A percentile compares a stretch with the other conserved stretches of the same genome.
Conservation (phyloP, 2,797 vertebrate genomes). For the Sebastes jordani region DNA sequence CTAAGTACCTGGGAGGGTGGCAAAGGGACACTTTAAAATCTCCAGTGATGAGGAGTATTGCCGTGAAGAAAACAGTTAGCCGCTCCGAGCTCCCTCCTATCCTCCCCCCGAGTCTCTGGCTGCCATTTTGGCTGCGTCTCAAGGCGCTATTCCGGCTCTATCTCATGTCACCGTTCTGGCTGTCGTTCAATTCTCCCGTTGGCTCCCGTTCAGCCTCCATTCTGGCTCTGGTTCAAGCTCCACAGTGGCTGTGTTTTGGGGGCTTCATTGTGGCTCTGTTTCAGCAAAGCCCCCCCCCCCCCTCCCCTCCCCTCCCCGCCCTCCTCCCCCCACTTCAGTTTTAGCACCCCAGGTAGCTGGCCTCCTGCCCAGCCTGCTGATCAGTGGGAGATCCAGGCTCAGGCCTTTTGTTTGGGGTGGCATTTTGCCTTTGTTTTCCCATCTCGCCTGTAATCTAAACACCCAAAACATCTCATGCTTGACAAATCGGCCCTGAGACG, state of each 20-base stretch:
- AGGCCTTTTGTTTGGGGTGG: constrained; percentile 83
- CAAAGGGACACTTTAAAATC: constrained; percentile 75
- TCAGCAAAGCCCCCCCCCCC: constrained; percentile 55
- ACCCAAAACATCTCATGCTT: constrained; percentile 82
- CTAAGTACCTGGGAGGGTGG: constrained; percentile 78
- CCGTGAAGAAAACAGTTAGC: constrained; percentile 72
- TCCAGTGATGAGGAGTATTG: constrained; percentile 68
- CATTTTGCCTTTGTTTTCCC: constrained; percentile 85
- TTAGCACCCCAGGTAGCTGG: constrained; percentile 84
- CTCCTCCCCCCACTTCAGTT: constrained; percentile 60
- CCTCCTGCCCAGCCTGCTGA: constrained; percentile 76
- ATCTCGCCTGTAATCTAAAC: constrained; percentile 85
- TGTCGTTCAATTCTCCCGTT: constrained; percentile 72
- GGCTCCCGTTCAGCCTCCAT: constrained; percentile 74
- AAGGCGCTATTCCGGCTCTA: constrained; percentile 77
- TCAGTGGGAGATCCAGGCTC: constrained; percentile 80
- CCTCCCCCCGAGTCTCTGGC: constrained; percentile 70
- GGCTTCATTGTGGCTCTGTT: constrained; percentile 77
- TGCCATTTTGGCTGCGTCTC: constrained; percentile 79
- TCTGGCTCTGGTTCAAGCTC: constrained; percentile 78
- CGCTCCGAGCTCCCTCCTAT: constrained; percentile 59
- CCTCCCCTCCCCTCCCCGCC: background rate
- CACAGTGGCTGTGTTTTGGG: constrained; percentile 69
- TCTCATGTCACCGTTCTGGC: constrained; percentile 81
- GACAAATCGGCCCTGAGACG: constrained; percentile 81